These are phyloP conservation scores for Tigriopus japonicus DNA, from an alignment of 1,140 invertebrate species.

Conservation along the genomic window DNA sequence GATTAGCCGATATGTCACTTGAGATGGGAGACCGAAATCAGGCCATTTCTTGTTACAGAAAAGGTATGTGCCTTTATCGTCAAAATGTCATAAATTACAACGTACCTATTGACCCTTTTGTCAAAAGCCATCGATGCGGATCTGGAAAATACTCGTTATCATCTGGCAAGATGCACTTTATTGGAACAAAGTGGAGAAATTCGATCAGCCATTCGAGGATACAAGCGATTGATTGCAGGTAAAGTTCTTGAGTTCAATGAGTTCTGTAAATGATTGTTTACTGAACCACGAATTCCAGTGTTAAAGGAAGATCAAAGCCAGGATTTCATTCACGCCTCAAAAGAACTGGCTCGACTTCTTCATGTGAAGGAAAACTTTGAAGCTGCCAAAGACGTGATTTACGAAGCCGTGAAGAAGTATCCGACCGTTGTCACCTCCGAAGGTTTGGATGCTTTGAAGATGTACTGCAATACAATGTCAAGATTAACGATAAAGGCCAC, in stretches of 20 bases:
- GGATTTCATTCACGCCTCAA: conserved; percentile 50
- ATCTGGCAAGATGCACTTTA: conserved; percentile 48
- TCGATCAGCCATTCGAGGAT: conserved; percentile 46
- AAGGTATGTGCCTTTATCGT: too few species aligned
- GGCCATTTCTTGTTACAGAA: conserved; percentile 40
- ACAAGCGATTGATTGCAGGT: conserved; percentile 36
- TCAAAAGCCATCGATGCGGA: conserved; percentile 41
- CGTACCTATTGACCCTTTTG: too few species aligned
- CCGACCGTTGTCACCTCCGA: conserved; percentile 38
- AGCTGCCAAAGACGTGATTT: conserved; percentile 35
- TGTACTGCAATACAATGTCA: too few species aligned
- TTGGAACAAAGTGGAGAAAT: conserved; percentile 47
- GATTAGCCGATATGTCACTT: conserved; percentile 54
- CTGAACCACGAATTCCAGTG: not conserved
- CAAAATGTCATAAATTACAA: too few species aligned
- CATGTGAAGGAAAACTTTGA: conserved; percentile 49
- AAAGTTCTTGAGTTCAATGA: not conserved
- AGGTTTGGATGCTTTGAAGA: conserved; percentile 44
- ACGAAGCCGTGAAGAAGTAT: too few species aligned
- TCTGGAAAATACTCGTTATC: conserved; percentile 44
- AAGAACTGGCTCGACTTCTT: conserved; percentile 49
- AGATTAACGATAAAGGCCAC: too few species aligned
- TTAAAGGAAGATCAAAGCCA: conserved; percentile 32
- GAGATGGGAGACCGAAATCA: conserved; percentile 51
- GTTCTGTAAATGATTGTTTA: too few species aligned